These are phyloP conservation scores for Dynastes grantii DNA, from an alignment of 2,888 invertebrate genomes.

Conservation along the genomic window DNA sequence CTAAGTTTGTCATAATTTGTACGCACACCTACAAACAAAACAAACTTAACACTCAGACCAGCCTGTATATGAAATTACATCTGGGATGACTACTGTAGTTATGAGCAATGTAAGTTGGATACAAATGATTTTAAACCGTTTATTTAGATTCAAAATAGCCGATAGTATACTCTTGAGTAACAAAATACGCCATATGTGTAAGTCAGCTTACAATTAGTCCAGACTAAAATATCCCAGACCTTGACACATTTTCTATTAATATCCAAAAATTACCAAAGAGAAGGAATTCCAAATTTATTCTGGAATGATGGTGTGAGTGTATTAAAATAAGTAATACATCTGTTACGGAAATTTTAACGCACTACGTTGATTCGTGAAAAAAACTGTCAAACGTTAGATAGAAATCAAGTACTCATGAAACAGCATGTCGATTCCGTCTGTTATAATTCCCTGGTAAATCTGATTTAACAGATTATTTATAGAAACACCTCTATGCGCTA, in stretches of 20 bases:
- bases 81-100: too few relatives aligned
- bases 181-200: not conserved
- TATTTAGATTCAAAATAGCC: not conserved
- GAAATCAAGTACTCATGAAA: not conserved
- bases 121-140: not conserved
- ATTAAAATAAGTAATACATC: not conserved
- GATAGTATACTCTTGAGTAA: not conserved
- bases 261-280: not conserved
- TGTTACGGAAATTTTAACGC: not conserved
- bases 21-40: too few relatives aligned
- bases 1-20: too few relatives aligned
- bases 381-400: not conserved
- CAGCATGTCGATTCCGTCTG: not conserved
- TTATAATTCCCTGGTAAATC: not conserved
- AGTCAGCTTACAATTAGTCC: not conserved
- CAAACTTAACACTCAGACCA: too few relatives aligned
- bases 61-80: too few relatives aligned
- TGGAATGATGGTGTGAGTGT: not conserved
- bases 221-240: not conserved
- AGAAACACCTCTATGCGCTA: too few relatives aligned
- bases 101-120: not conserved
- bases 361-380: not conserved
- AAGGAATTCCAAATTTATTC: not conserved
- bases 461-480: too few relatives aligned
- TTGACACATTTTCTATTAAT: slow-evolving; percentile 12